Evolutionary conservation across 2,888 invertebrate genomes (phyloP).

Genomic region (Leptarthrus brevirostris): DNA sequence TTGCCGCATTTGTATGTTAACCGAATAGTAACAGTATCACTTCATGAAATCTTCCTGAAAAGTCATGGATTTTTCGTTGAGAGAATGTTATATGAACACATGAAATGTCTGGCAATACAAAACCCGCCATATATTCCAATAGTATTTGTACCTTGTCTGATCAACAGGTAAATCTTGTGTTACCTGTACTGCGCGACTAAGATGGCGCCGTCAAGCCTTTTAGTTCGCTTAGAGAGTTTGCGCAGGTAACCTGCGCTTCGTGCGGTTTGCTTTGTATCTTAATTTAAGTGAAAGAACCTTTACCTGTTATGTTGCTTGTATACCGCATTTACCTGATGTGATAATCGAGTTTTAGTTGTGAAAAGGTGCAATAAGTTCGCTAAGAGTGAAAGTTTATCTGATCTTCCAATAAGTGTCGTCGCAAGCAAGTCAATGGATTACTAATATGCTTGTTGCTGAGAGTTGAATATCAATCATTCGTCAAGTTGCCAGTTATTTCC

Average conservation of each 20-base stretch:
- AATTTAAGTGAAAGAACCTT: not conserved
- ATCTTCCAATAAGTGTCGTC: not conserved
- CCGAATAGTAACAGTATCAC: no score
- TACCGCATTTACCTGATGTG: not conserved
- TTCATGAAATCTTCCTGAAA: no score
- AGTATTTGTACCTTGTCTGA: conserved; percentile 7
- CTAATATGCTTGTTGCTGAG: not conserved
- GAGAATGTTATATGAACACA: no score
- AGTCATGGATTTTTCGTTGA: no score
- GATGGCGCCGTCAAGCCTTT: conserved; percentile 64
- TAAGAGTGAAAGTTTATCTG: conserved; percentile 12
- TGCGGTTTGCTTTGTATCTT: conserved; percentile 56
- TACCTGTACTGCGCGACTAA: conserved; percentile 59
- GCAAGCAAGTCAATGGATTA: not conserved
- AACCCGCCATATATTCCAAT: no score
- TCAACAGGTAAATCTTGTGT: conserved; percentile 30
- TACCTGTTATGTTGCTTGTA: conserved; percentile 8
- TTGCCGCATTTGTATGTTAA: no score
- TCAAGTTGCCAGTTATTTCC: not conserved
- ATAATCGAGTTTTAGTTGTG: not conserved
- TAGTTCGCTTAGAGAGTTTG: conserved; percentile 65
- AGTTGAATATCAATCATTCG: not conserved
- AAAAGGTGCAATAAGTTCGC: conserved; percentile 8
- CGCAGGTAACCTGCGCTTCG: conserved; percentile 62
- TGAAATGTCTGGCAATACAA: no score